phyloP scores from a whole-genome alignment of 2,797 vertebrate genomes.

The Pogonophryne albipinna region DNA sequence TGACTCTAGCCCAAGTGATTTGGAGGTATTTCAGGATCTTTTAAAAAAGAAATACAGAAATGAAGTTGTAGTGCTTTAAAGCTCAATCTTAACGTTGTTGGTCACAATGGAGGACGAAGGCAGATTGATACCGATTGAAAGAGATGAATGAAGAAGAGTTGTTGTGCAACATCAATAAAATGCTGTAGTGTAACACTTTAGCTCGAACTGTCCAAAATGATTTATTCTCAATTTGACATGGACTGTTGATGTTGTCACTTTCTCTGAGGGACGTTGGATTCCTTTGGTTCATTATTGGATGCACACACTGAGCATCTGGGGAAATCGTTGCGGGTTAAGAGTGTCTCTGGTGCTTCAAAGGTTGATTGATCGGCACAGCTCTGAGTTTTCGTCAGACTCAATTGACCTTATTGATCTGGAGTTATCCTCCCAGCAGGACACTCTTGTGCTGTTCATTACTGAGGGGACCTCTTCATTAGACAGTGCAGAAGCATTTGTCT shows the following conservation, averaged over 20 bases:
- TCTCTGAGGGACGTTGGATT: conserved; percentile 2
- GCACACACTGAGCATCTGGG: conserved; percentile 2
- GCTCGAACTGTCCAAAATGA: not conserved
- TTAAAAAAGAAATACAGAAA: too few relatives aligned
- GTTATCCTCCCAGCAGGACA: conserved; percentile 32
- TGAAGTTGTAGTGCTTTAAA: too few relatives aligned
- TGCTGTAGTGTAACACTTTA: not conserved
- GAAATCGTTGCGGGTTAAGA: conserved; percentile 40
- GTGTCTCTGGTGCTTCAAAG: conserved; percentile 34
- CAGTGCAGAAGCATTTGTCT: not conserved
- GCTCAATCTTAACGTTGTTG: too few relatives aligned
- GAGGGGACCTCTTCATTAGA: conserved; percentile 32
- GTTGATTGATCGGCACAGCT: conserved; percentile 52
- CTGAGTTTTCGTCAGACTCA: conserved; percentile 31
- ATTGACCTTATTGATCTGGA: conserved; percentile 53
- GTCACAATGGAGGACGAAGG: too few relatives aligned
- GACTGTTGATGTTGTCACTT: not conserved
- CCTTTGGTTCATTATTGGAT: conserved; percentile 22
- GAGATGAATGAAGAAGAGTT: too few relatives aligned
- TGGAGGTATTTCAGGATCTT: too few relatives aligned
- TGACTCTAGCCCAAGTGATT: not conserved
- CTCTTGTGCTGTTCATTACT: conserved; percentile 47
- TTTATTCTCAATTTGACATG: not conserved
- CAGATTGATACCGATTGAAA: not conserved
- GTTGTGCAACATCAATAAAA: too few relatives aligned